Evolutionary conservation across 1,140 invertebrate genomes (phyloP).

Genomic region (Drosophila nigromelanica): DNA sequence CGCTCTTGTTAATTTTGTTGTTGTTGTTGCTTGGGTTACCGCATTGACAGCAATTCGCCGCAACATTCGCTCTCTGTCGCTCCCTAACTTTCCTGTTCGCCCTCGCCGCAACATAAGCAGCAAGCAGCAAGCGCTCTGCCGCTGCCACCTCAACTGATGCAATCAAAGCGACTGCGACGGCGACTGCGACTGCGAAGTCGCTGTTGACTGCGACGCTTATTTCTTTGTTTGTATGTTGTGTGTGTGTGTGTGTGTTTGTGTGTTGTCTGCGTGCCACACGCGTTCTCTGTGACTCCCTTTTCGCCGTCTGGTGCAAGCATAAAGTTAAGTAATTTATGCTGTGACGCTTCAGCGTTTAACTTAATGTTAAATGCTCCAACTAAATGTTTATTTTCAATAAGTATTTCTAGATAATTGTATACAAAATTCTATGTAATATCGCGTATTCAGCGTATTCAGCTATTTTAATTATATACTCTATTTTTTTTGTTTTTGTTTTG

Average conservation of each 20-base stretch:
- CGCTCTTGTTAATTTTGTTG: slow-evolving; percentile 12
- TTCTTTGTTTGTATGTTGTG: background rate
- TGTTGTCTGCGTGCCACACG: slow-evolving; percentile 33
- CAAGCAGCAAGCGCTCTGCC: background rate
- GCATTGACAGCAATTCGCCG: slow-evolving; percentile 60
- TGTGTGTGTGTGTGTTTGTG: background rate
- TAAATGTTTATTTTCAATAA: background rate
- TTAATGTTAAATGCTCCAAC: background rate
- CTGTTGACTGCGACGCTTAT: slow-evolving; percentile 19
- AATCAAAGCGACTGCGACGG: slow-evolving; percentile 33
- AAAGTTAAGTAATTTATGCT: slow-evolving; percentile 62
- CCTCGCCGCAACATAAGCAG: slow-evolving; percentile 41
- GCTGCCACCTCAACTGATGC: slow-evolving; percentile 29
- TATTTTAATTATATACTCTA: too few relatives aligned
- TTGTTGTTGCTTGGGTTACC: slow-evolving; percentile 53
- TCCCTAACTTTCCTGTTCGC: slow-evolving; percentile 8
- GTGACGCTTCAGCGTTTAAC: slow-evolving; percentile 26
- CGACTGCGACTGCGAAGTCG: background rate
- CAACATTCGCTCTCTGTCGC: slow-evolving; percentile 34
- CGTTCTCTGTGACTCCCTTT: slow-evolving; percentile 13
- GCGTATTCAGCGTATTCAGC: too few relatives aligned
- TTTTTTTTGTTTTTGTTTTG: background rate
- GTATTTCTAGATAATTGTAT: too few relatives aligned
- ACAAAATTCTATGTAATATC: too few relatives aligned
- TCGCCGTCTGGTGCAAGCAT: slow-evolving; percentile 16